phyloP scores from a whole-genome alignment of 2,888 invertebrate species.

The Napeogenes sylphis region DNA sequence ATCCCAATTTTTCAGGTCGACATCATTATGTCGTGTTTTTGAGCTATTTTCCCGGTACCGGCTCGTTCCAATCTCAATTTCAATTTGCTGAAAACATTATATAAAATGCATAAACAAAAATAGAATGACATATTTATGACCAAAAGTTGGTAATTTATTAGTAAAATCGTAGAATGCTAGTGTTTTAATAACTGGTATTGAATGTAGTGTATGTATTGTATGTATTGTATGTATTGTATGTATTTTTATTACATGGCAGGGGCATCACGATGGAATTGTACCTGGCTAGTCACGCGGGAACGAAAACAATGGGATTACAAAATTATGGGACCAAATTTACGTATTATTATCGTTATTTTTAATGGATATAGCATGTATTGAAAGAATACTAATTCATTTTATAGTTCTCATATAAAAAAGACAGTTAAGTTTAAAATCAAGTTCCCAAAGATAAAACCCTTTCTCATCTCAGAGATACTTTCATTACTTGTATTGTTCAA shows the following conservation, averaged over 20 bases:
- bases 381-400: neutral
- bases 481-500: neutral
- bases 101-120: neutral
- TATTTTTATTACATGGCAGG: conserved; percentile 18
- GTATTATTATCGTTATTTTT: neutral
- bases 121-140: neutral
- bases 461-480: neutral
- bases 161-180: neutral
- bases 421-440: no score
- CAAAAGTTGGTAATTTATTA: neutral
- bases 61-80: conserved; percentile 19
- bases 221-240: conserved; percentile 6
- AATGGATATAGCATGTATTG: neutral
- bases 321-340: conserved; percentile 6
- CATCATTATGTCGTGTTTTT: conserved; percentile 43
- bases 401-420: no score
- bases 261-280: conserved; percentile 10
- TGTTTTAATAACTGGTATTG: conserved; percentile 1
- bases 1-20: conserved; percentile 46
- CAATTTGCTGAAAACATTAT: conserved; percentile 1
- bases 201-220: neutral
- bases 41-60: conserved; percentile 25
- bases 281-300: conserved; percentile 15
- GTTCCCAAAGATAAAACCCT: no score
- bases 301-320: conserved; percentile 11